A percentile compares a stretch with the other conserved stretches of the same genome.
phyloP scores from a whole-genome alignment of 2,888 invertebrate genomes.

The Drosophila sordidapex region DNA sequence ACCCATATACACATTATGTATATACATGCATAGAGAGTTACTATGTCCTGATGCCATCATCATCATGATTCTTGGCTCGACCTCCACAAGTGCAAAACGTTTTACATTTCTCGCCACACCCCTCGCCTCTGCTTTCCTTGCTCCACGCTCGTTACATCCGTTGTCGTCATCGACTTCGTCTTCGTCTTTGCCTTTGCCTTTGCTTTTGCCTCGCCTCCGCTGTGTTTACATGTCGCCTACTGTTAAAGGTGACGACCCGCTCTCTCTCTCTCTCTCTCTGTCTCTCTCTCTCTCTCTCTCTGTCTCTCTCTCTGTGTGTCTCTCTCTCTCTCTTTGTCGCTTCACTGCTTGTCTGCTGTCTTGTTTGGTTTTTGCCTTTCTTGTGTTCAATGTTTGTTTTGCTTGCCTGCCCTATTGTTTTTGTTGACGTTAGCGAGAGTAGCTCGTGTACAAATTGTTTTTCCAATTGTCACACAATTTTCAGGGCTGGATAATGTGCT shows the following conservation, averaged over 20 bases:
- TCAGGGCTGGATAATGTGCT: slow-evolving; percentile 56
- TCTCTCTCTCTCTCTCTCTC: slow-evolving; percentile 17
- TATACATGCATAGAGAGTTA: neutral
- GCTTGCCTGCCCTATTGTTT: slow-evolving; percentile 46
- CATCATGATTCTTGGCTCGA: slow-evolving; percentile 47
- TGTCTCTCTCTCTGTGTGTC: neutral
- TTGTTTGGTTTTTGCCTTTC: slow-evolving; percentile 37
- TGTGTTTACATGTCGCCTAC: slow-evolving; percentile 73
- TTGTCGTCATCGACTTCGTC: slow-evolving; percentile 19
- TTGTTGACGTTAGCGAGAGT: slow-evolving; percentile 49
- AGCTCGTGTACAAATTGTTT: slow-evolving; percentile 62
- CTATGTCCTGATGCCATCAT: slow-evolving; percentile 46
- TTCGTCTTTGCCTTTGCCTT: slow-evolving; percentile 15
- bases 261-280: slow-evolving; percentile 23
- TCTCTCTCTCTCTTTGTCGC: slow-evolving; percentile 22
- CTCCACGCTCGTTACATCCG: slow-evolving; percentile 15
- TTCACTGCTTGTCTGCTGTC: slow-evolving; percentile 21
- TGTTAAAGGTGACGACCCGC: slow-evolving; percentile 72
- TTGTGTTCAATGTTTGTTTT: slow-evolving; percentile 47
- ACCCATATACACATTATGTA: neutral
- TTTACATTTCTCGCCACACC: slow-evolving; percentile 17
- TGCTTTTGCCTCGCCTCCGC: slow-evolving; percentile 18
- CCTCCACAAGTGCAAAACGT: slow-evolving; percentile 67
- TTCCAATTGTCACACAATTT: slow-evolving; percentile 52
- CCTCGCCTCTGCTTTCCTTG: neutral